Evolutionary conservation across 2,888 invertebrate genomes (phyloP), one percentile per base, ranked within the genome.

Genomic region (Malachius bipustulatus): DNA sequence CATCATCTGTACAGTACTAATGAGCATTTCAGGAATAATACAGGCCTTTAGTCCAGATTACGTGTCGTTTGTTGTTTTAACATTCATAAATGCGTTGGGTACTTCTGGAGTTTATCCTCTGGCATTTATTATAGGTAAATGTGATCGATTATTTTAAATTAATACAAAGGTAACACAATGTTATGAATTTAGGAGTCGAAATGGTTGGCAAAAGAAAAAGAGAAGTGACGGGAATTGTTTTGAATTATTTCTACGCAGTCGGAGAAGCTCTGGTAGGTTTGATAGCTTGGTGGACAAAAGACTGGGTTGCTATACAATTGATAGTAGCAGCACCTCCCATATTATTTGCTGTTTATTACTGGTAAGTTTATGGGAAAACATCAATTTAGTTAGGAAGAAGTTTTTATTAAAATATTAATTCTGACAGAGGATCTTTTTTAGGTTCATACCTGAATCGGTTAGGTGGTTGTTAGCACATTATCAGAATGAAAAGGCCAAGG

Each of bases 191-290:
- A 69, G 70, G 73, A 26, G 71, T 77, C 26, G 77, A 77, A 62
- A 66, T 76, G 64, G 76, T 77, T 27, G 77, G 77, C 1, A 69
- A 69, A 10, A 64, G 62, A 15, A 71, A 69, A 49, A 64, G 77
- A 6, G 74, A 75, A 54, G 64, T 75, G 54, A 72, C 73, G 24
- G 73, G 74, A 15, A 69, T 74, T 26, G 66, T 73, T 14, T 57
- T 75, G 31, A 73, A 75, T 50, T 72, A 74, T 49, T 73, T 77
- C 49, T 77, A 75, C 53, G 74, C 75, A 0, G 46, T 73, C 30
- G 77, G 77, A 3, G 77, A 77, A 56, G 73, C 75, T 0, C 42
- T 70, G 2, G 65, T 77, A 4, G 77, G 73, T 1, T 52, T 72
- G 2, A 55, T 70, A 1, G 74, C 74, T 9, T 76, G 71, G 68